Conservation (phyloP, 2,888 invertebrate genomes). For the Eupithecia insigniata region DNA sequence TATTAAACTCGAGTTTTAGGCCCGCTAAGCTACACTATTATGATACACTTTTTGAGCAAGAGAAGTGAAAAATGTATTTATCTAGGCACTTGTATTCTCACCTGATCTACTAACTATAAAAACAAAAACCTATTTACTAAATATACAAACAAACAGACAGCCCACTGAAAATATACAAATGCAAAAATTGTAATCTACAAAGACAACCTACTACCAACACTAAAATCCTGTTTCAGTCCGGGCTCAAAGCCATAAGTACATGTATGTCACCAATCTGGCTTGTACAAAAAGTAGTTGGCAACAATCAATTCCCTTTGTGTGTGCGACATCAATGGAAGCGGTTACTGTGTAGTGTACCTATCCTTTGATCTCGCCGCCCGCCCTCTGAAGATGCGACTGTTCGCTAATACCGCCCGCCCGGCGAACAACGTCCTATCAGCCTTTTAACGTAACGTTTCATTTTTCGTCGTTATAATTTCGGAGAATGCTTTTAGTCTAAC, state of each 20-base stretch:
- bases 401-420: conserved; percentile 77
- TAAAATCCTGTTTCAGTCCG: conserved; percentile 1
- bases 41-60: no score
- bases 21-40: no score
- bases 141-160: neutral
- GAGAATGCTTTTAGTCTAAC: conserved; percentile 4
- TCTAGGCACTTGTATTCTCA: no score
- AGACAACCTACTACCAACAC: neutral
- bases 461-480: conserved; percentile 31
- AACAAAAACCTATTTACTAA: neutral
- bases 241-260: conserved; percentile 53
- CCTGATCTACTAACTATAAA: no score
- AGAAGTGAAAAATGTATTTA: no score
- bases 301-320: conserved; percentile 84
- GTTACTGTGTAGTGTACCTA: conserved; percentile 82
- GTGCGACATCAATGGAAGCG: conserved; percentile 83
- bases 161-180: neutral
- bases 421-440: conserved; percentile 66
- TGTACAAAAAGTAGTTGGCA: conserved; percentile 77
- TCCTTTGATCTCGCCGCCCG: conserved; percentile 78
- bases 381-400: conserved; percentile 82
- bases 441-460: conserved; percentile 44
- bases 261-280: conserved; percentile 71
- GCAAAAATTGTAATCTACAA: conserved; percentile 7
- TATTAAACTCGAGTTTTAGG: no score